Base-by-base conservation (phyloP, 2,888 invertebrate species). In the Marasmarcha lunaedactyla region DNA sequence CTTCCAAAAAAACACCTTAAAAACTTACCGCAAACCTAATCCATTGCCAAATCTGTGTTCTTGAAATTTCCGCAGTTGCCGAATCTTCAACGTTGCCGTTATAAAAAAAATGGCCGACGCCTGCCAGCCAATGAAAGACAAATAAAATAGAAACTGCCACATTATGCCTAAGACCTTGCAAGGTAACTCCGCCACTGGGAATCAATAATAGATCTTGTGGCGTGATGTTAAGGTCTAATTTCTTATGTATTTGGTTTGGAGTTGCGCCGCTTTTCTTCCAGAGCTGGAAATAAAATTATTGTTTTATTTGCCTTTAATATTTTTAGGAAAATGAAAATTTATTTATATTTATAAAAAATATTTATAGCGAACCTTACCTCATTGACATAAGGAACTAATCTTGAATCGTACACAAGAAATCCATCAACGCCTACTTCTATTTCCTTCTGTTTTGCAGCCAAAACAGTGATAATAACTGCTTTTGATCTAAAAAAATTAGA, bases 21-120 rank as follows among this genome's bases (percentile, higher is more conserved):
- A 38, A 14, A 59, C 71, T 67, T 55, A 87, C 87, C 51, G 79
- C 64, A 57, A 89, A 89, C 42, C 86, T 71, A 42, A 90, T 85
- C 89, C 90, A 91, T 61, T 91, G 90, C 90, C 90, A 90, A 41
- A 91, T 83, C 67, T 90, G 90, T 15, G 86, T 87, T 38, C 90
- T 76, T 1, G 89, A 90, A 55, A 91, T 91, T 65, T 91, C 91
- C 1, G 90, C 90, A 0, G 91, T 91, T 2, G 91, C 90, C 0
- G 90, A 90, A 59, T 91, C 91, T 59, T 91, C 91, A 15, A 90
- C 86, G 14, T 85, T 81, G 9, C 87, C 88, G 45, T 84, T 85
- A 44, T 87, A 85, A 51, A 86, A 84, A 62, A 89, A 90, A 55
- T 89, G 89, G 0, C 91, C 91, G 15, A 79, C 77, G 0, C 90